phyloP scores from a whole-genome alignment of 2,113 vertebrate species.

The Alectura lathami region DNA sequence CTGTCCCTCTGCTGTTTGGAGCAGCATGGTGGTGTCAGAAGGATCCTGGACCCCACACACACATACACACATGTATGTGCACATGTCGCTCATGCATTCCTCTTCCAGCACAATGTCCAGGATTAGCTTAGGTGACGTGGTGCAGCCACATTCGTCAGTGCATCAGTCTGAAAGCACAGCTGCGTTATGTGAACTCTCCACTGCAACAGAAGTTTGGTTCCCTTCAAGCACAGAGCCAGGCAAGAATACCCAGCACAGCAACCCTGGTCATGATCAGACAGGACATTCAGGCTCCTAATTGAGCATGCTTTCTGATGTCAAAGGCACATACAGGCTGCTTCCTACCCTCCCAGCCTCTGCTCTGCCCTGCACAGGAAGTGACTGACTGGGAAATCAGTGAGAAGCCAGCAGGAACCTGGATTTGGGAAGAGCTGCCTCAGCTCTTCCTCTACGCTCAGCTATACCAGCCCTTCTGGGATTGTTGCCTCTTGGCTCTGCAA shows the following conservation, averaged over 20 bases:
- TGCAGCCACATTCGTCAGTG: neutral
- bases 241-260: neutral
- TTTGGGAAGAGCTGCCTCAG: neutral
- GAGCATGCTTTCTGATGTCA: neutral
- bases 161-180: neutral
- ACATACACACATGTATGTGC: fast-evolving
- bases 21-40: neutral
- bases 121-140: neutral
- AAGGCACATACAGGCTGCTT: neutral
- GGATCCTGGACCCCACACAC: neutral
- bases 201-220: neutral
- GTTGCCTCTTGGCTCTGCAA: neutral
- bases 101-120: neutral
- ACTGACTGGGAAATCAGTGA: neutral
- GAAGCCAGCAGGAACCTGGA: neutral
- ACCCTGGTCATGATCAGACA: neutral
- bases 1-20: neutral
- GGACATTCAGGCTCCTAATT: neutral
- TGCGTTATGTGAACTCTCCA: neutral
- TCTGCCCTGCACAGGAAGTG: neutral
- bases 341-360: neutral
- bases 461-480: neutral
- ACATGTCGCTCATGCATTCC: fast-evolving
- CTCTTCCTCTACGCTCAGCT: fast-evolving
- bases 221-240: neutral